A percentile compares a stretch with the other conserved stretches of the same genome.
Evolutionary conservation across 2,888 invertebrate species (phyloP).

Genomic region (Malacosoma neustria): DNA sequence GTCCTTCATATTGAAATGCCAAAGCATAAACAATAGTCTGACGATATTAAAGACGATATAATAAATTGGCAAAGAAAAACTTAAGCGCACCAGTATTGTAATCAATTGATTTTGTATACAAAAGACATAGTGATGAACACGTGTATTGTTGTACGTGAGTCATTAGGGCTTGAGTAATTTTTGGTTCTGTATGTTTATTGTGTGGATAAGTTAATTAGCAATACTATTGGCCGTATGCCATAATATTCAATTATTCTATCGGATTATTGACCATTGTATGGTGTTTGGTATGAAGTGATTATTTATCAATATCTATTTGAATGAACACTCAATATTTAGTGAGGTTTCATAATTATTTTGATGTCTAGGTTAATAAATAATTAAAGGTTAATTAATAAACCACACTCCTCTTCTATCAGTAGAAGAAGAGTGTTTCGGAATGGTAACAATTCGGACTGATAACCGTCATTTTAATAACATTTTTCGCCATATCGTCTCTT

Average conservation of each 20-base stretch:
- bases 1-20: constrained; percentile 20
- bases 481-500: too few relatives aligned
- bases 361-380: too few relatives aligned
- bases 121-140: constrained; percentile 56
- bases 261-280: background rate
- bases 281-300: too few relatives aligned
- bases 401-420: too few relatives aligned
- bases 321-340: too few relatives aligned
- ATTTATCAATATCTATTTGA: too few relatives aligned
- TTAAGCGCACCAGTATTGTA: constrained; percentile 14
- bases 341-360: too few relatives aligned
- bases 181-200: constrained; percentile 69
- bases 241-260: constrained; percentile 24
- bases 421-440: too few relatives aligned
- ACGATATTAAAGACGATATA: constrained; percentile 12
- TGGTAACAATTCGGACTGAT: too few relatives aligned
- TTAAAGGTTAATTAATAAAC: too few relatives aligned
- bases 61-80: constrained; percentile 9
- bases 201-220: constrained; percentile 44
- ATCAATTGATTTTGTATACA: constrained; percentile 40
- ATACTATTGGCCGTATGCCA: constrained; percentile 44
- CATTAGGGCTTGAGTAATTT: constrained; percentile 52
- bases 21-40: constrained; percentile 13
- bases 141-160: constrained; percentile 70
- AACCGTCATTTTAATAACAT: too few relatives aligned